A percentile compares a stretch with the other conserved stretches of the same genome.
Evolutionary conservation across 2,113 vertebrate species (phyloP).

Genomic region (Bubo scandiacus): DNA sequence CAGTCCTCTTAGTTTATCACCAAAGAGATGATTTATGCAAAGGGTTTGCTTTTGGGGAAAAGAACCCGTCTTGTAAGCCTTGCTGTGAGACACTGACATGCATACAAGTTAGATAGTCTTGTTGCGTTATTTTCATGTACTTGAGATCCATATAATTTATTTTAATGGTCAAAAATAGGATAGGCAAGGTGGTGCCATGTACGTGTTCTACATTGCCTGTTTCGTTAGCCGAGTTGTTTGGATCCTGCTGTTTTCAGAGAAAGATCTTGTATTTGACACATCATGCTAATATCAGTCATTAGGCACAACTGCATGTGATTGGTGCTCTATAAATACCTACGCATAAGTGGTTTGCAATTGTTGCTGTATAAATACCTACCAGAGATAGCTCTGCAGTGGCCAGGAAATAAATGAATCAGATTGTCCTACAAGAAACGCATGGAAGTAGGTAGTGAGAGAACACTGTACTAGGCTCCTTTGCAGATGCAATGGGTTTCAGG

Average conservation of each 20-base stretch:
- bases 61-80: neutral
- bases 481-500: neutral
- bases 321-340: constrained; percentile 18
- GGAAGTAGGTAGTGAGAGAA: neutral
- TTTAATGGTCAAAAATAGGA: neutral
- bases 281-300: constrained; percentile 37
- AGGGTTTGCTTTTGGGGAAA: neutral
- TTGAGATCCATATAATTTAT: constrained; percentile 3
- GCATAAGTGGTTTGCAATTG: neutral
- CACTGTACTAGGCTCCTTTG: neutral
- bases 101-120: neutral
- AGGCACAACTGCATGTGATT: neutral
- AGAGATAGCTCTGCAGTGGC: neutral
- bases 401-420: neutral
- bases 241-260: constrained; percentile 15
- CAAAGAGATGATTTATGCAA: neutral
- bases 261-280: constrained; percentile 18
- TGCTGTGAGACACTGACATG: neutral
- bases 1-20: neutral
- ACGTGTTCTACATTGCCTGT: neutral
- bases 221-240: constrained; percentile 5
- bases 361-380: neutral
- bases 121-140: neutral
- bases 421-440: neutral
- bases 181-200: neutral